These are phyloP conservation scores for Chloroceryle amazona DNA, from an alignment of 2,797 vertebrate species.

Conservation along the genomic window DNA sequence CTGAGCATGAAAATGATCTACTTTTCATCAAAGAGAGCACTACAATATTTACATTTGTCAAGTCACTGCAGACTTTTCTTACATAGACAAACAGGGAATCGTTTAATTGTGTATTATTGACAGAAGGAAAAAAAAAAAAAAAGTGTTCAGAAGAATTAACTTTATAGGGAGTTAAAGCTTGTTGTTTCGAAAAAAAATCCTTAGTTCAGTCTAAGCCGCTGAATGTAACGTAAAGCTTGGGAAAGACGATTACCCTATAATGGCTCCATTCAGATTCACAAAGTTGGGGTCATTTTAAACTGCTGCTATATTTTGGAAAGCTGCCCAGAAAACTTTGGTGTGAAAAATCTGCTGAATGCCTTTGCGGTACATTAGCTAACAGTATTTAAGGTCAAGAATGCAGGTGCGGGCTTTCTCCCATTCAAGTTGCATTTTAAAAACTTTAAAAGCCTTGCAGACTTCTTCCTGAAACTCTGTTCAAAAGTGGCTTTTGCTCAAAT, in stretches of 20 bases:
- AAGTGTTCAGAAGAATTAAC: constrained; percentile 16
- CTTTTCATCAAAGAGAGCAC: not conserved
- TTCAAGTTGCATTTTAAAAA: not conserved
- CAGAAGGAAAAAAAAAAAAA: not conserved
- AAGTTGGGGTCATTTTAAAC: constrained; percentile 40
- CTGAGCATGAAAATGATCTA: not conserved
- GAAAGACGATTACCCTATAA: constrained; percentile 46
- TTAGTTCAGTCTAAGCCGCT: not conserved
- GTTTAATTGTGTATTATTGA: not conserved
- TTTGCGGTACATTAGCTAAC: constrained; percentile 44
- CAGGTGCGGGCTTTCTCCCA: not conserved
- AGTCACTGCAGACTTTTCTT: not conserved
- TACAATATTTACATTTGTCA: not conserved
- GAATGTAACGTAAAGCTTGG: constrained; percentile 52
- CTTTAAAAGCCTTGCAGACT: not conserved
- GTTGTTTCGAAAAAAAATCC: not conserved
- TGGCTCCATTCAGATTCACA: constrained; percentile 43
- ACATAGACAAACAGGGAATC: not conserved
- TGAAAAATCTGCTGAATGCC: constrained; percentile 56
- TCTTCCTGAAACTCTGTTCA: not conserved
- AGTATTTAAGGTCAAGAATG: constrained; percentile 42
- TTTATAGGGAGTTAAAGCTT: constrained; percentile 29
- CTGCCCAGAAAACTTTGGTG: constrained; percentile 61
- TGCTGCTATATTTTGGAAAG: constrained; percentile 52
- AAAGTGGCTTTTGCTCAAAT: not conserved